These are phyloP conservation scores for Holothuria scabra DNA, from an alignment of 53 echinoderm and acorn worm genomes.

Conservation along the genomic window DNA sequence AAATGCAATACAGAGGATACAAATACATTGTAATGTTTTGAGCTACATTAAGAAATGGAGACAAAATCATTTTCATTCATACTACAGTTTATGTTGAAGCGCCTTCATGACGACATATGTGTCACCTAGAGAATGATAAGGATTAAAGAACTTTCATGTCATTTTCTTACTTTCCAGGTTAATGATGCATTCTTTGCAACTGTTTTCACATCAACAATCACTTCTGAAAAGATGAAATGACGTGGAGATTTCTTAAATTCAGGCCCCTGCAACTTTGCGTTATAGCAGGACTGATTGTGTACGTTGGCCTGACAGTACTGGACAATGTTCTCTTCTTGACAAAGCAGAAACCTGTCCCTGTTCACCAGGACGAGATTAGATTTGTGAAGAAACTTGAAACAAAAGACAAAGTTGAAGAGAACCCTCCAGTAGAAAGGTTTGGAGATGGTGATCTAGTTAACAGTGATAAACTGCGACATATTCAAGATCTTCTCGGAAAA, in stretches of 20 bases:
- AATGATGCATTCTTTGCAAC: neutral
- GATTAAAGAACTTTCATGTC: too few relatives aligned
- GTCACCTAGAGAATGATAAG: too few relatives aligned
- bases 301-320: constrained; percentile 56
- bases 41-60: too few relatives aligned
- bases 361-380: neutral
- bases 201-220: neutral
- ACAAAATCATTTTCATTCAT: too few relatives aligned
- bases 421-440: neutral
- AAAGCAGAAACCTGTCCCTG: neutral
- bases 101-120: too few relatives aligned
- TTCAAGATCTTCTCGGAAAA: constrained; percentile 14
- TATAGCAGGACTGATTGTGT: constrained; percentile 55
- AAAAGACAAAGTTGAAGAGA: neutral
- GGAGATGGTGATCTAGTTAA: too few relatives aligned
- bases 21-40: too few relatives aligned
- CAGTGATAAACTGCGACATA: constrained; percentile 16
- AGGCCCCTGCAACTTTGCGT: constrained; percentile 63
- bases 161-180: neutral
- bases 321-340: constrained; percentile 24
- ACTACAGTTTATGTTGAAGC: too few relatives aligned
- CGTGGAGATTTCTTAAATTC: constrained; percentile 38
- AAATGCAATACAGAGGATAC: too few relatives aligned
- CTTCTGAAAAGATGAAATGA: constrained; percentile 46
- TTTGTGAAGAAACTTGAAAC: neutral